phyloP scores from a whole-genome alignment of 2,797 vertebrate species.

The Acipenser oxyrinchus region DNA sequence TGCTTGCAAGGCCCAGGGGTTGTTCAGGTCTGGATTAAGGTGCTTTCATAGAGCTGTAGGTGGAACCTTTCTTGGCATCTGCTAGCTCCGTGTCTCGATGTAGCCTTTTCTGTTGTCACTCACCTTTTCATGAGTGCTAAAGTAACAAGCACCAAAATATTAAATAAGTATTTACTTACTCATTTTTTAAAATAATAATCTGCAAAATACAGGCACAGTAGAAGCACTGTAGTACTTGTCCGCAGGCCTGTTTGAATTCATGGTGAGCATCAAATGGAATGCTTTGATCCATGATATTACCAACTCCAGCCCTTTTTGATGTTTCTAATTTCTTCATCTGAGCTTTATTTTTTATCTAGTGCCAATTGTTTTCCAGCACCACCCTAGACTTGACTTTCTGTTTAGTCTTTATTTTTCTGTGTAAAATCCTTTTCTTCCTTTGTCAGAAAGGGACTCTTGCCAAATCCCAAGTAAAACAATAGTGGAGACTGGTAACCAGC shows the following conservation, averaged over 20 bases:
- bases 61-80: no score
- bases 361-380: conserved; percentile 62
- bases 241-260: conserved; percentile 46
- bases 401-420: conserved; percentile 41
- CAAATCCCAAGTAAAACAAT: conserved; percentile 27
- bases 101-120: no score
- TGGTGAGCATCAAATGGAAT: conserved; percentile 40
- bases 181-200: no score
- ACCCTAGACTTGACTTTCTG: conserved; percentile 45
- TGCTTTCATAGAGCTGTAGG: no score
- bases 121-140: no score
- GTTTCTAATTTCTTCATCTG: conserved; percentile 66
- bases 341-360: conserved; percentile 55
- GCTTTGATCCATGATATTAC: conserved; percentile 66
- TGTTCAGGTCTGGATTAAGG: no score
- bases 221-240: neutral
- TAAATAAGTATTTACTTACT: no score
- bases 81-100: no score
- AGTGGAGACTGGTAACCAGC: conserved; percentile 24
- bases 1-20: no score
- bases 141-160: no score
- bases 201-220: neutral
- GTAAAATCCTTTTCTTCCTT: conserved; percentile 40
- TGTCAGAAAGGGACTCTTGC: conserved; percentile 29
- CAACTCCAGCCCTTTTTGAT: conserved; percentile 61